Conservation (phyloP, 2,888 invertebrate genomes). For the Neocrepidodera transversa region DNA sequence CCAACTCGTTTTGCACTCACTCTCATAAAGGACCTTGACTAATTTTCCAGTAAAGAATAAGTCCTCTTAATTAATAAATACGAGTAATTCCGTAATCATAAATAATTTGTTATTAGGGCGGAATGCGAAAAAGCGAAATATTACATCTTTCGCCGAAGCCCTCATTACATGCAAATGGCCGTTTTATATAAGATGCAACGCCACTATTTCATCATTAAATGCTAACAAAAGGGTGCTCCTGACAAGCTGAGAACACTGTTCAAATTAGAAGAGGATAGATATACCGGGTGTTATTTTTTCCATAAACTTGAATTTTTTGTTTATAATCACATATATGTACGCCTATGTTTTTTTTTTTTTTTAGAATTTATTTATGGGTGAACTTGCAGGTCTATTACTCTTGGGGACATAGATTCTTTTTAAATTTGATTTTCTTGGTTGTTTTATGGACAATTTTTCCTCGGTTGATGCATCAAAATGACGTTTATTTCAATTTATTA, state of each 20-base stretch:
- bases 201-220: constrained; percentile 12
- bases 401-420: constrained; percentile 15
- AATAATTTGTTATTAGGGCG: constrained; percentile 9
- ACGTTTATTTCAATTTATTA: constrained; percentile 12
- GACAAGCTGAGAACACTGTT: constrained; percentile 1
- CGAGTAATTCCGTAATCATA: constrained; percentile 10
- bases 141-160: constrained; percentile 7
- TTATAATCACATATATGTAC: neutral
- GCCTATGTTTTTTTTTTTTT: too few relatives aligned
- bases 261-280: neutral
- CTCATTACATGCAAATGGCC: constrained; percentile 19
- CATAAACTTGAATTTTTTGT: too few relatives aligned
- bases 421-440: constrained; percentile 18
- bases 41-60: constrained; percentile 5
- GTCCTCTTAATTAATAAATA: constrained; percentile 16
- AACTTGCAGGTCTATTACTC: constrained; percentile 8
- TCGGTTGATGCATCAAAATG: neutral
- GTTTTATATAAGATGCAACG: constrained; percentile 9
- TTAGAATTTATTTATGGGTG: constrained; percentile 7
- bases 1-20: too few relatives aligned
- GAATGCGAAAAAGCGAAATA: constrained; percentile 13
- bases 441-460: constrained; percentile 11
- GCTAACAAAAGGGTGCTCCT: constrained; percentile 9
- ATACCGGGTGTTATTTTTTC: neutral
- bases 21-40: constrained; percentile 1